phyloP scores from a whole-genome alignment of 2,888 invertebrate species.

The Lymantria dispar region DNA sequence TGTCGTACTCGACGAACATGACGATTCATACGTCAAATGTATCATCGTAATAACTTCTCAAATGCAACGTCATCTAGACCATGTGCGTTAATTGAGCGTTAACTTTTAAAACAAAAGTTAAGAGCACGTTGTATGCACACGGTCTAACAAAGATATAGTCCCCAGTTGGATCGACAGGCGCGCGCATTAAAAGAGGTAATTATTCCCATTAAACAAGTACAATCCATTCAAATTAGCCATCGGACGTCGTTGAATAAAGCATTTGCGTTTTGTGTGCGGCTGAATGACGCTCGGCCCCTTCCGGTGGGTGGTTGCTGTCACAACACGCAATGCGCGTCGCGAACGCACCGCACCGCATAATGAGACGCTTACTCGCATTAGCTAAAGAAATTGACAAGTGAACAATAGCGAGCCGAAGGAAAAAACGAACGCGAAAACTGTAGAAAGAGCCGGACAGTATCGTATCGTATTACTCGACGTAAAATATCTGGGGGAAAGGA shows the following conservation, averaged over 20 bases:
- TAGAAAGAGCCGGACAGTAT: slow-evolving; percentile 82
- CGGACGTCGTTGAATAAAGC: slow-evolving; percentile 76
- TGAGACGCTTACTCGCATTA: slow-evolving; percentile 83
- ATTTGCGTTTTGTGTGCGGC: slow-evolving; percentile 76
- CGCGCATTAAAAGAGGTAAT: slow-evolving; percentile 67
- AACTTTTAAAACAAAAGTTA: slow-evolving; percentile 53
- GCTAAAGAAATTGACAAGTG: slow-evolving; percentile 83
- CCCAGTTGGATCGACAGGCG: slow-evolving; percentile 33
- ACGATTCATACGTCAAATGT: too few species aligned
- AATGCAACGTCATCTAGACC: slow-evolving; percentile 40
- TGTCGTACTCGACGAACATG: slow-evolving; percentile 24
- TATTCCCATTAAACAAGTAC: slow-evolving; percentile 75
- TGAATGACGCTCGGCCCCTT: slow-evolving; percentile 80
- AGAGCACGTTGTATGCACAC: slow-evolving; percentile 42
- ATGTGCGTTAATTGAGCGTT: slow-evolving; percentile 54
- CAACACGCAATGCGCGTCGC: slow-evolving; percentile 80
- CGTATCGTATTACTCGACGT: slow-evolving; percentile 82
- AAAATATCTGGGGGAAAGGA: slow-evolving; percentile 80
- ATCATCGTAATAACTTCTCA: slow-evolving; percentile 32
- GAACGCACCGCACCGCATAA: slow-evolving; percentile 79
- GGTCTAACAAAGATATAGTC: slow-evolving; percentile 52
- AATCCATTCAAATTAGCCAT: slow-evolving; percentile 81
- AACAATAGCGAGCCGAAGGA: slow-evolving; percentile 75
- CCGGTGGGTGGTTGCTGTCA: slow-evolving; percentile 83
- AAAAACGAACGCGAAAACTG: slow-evolving; percentile 74